A percentile compares a stretch with the other conserved stretches of the same genome.
Evolutionary conservation across 2,797 vertebrate genomes (phyloP).

Genomic region (Fistularia tabacaria): DNA sequence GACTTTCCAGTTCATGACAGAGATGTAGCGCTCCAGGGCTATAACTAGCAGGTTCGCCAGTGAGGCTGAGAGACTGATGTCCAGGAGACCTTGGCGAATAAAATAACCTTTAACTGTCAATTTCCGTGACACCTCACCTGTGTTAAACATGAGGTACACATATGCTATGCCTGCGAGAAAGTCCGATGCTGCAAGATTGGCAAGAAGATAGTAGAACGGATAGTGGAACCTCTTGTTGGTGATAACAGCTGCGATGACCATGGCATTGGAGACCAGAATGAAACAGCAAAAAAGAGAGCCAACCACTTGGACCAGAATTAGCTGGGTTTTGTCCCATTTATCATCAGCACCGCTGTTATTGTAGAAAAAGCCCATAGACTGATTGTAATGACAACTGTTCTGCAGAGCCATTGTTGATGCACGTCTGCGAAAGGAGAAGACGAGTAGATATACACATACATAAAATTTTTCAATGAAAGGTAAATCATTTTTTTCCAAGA

Average conservation of each 20-base stretch:
- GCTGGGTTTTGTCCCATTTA: constrained; percentile 75
- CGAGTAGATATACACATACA: too few species aligned
- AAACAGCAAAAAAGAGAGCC: constrained; percentile 92
- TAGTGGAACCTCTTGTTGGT: constrained; percentile 94
- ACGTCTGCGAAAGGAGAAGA: constrained; percentile 24
- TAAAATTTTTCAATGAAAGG: neutral
- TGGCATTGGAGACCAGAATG: constrained; percentile 89
- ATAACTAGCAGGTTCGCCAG: constrained; percentile 91
- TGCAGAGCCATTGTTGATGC: constrained; percentile 73
- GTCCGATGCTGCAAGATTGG: constrained; percentile 93
- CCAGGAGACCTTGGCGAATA: constrained; percentile 91
- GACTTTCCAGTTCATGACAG: constrained; percentile 88
- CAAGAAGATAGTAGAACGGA: constrained; percentile 94
- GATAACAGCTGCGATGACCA: constrained; percentile 91
- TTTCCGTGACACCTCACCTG: constrained; percentile 78
- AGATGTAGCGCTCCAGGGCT: constrained; percentile 93
- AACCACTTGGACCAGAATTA: constrained; percentile 82
- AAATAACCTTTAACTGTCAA: constrained; percentile 88
- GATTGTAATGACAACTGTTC: constrained; percentile 83
- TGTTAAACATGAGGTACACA: constrained; percentile 96
- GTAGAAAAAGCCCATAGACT: constrained; percentile 92
- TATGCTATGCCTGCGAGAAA: constrained; percentile 96
- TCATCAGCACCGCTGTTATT: constrained; percentile 75
- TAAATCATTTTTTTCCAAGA: too few species aligned
- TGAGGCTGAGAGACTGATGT: constrained; percentile 91